Evolutionary conservation across 2,113 vertebrate species (phyloP).

Genomic region (Oostethus manadensis): DNA sequence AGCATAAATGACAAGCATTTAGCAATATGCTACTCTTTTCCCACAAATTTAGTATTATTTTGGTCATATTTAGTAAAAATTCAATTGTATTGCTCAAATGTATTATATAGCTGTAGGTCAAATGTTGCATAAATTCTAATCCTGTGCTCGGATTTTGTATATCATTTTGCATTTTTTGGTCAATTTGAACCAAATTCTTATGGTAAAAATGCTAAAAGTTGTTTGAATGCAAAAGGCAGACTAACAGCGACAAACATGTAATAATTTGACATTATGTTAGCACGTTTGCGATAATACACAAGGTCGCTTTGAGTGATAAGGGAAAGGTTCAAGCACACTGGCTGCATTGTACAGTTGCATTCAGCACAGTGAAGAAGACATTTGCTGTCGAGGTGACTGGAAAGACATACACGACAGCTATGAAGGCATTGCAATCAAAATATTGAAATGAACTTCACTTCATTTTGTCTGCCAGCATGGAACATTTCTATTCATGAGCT

Average conservation of each 20-base stretch:
- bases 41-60: too few relatives aligned
- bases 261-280: constrained; percentile 6
- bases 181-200: too few relatives aligned
- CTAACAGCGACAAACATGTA: not conserved
- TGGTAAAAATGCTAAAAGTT: too few relatives aligned
- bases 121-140: too few relatives aligned
- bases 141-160: too few relatives aligned
- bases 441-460: constrained; percentile 41
- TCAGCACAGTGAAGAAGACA: not conserved
- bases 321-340: not conserved
- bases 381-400: too few relatives aligned
- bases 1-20: too few relatives aligned
- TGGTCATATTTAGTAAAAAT: too few relatives aligned
- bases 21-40: too few relatives aligned
- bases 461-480: constrained; percentile 28
- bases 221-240: not conserved
- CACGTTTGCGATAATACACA: constrained; percentile 10
- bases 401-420: not conserved
- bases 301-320: not conserved
- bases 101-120: too few relatives aligned
- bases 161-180: too few relatives aligned
- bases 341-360: not conserved
- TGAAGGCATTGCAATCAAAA: not conserved
- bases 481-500: constrained; percentile 75
- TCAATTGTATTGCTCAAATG: too few relatives aligned